Base-by-base conservation (phyloP, 2,113 vertebrate species). In the Dipodomys merriami region DNA sequence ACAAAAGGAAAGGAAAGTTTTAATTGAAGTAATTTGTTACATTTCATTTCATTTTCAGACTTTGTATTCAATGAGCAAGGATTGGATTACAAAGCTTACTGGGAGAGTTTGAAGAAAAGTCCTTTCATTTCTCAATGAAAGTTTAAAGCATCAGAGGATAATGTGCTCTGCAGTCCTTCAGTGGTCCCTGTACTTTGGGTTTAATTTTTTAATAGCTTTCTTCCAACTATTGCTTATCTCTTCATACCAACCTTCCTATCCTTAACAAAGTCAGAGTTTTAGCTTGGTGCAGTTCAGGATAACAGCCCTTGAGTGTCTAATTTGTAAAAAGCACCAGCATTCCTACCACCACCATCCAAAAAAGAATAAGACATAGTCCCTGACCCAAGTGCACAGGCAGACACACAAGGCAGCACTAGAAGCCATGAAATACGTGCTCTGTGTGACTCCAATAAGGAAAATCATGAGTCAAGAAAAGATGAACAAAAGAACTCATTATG, bases 21-120 rank as follows among this genome's bases (percentile, higher is more conserved):
- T 88, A 93, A 80, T 64, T 68, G 27, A 92, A 33, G 57, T 86
- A 83, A 80, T 80, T 88, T 81, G 69, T 49, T 49, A 65, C 81
- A 91, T 72, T 88, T 81, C 72, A 92, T 81, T 93, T 85, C 76
- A 78, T 93, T 88, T 92, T 67, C 72, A 92, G 87, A 73, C 62
- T 78, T 67, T 94, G 35, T n/a, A 78, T 86, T 71, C 25, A 18
- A 80, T 35, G 25, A 88, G 12, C 39, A 93, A 68, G 44, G 81
- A 77, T 29, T 80, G 30, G 29, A 91, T 84, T 91, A 84, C 81
- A 85, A 85, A 44, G 74, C 79, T 94, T 94, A 71, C 90, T 27
- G 73, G 20, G 6, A 60, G 35, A 6, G 39, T 88, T 77, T 11
- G 3, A 57, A 90, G 57, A 80, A 86, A 53, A 86, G 9, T 73